A percentile compares a stretch with the other conserved stretches of the same genome.
Evolutionary conservation across 2,797 vertebrate species (phyloP).

Genomic region (Sorex maritimensis): DNA sequence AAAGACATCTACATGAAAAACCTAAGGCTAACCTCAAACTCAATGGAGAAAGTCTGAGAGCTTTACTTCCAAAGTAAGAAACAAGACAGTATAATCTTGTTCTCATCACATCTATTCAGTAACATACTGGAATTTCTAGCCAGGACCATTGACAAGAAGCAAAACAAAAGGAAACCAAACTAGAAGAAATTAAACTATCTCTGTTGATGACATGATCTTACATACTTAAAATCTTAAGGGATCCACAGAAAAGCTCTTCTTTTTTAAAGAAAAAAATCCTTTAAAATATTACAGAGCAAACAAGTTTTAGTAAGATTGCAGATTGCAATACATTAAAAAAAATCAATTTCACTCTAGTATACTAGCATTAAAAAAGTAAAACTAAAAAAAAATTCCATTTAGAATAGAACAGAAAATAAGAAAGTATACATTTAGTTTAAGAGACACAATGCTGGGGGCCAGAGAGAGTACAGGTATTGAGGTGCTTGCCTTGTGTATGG

Average conservation of each 20-base stretch:
- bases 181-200: conserved; percentile 11
- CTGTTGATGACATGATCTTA: not conserved
- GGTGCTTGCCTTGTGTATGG: no score
- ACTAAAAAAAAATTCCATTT: conserved; percentile 2
- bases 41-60: conserved; percentile 4
- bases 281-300: not conserved
- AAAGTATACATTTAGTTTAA: conserved; percentile 40
- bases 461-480: no score
- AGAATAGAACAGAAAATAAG: conserved; percentile 8
- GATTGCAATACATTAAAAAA: not conserved
- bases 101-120: not conserved
- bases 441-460: not conserved
- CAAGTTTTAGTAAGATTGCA: not conserved
- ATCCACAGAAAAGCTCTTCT: not conserved
- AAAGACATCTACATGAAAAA: conserved; percentile 2
- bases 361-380: not conserved
- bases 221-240: not conserved
- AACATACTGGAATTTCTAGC: not conserved
- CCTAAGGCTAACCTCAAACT: conserved; percentile 1
- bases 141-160: not conserved
- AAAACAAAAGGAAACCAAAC: not conserved
- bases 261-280: not conserved
- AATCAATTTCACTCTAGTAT: not conserved
- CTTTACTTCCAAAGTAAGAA: not conserved
- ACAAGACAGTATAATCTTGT: not conserved